phyloP scores from a whole-genome alignment of 2,888 invertebrate genomes.

The Pseudoips prasinana region DNA sequence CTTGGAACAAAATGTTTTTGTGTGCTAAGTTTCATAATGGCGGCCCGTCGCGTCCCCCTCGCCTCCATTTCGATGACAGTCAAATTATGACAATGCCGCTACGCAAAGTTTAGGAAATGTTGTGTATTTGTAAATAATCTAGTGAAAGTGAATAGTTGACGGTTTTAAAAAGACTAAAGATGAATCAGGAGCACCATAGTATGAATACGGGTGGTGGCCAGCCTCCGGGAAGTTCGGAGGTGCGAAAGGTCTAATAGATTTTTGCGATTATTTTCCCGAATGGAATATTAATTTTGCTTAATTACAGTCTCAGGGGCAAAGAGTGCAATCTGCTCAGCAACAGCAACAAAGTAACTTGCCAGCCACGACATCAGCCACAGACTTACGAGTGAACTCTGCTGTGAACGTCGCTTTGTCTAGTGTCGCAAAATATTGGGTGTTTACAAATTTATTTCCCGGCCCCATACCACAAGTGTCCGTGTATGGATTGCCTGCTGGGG shows the following conservation, averaged over 20 bases:
- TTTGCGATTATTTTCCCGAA: constrained; percentile 37
- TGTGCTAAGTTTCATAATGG: constrained; percentile 82
- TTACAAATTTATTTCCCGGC: constrained; percentile 90
- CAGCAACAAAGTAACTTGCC: constrained; percentile 65
- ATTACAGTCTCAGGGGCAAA: constrained; percentile 67
- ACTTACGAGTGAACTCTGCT: constrained; percentile 84
- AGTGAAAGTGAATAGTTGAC: constrained; percentile 44
- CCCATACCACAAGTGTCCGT: constrained; percentile 89
- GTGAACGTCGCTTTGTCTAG: constrained; percentile 87
- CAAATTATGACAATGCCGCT: constrained; percentile 81
- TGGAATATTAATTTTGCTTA: constrained; percentile 42
- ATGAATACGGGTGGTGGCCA: constrained; percentile 84
- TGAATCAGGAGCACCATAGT: constrained; percentile 78
- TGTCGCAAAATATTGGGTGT: constrained; percentile 92
- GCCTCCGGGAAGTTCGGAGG: constrained; percentile 80
- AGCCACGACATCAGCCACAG: constrained; percentile 83
- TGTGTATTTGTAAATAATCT: constrained; percentile 65
- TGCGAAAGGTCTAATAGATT: constrained; percentile 51
- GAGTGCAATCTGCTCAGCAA: constrained; percentile 65
- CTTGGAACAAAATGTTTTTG: constrained; percentile 72
- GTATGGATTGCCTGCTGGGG: constrained; percentile 84
- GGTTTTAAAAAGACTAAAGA: constrained; percentile 55
- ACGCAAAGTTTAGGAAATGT: constrained; percentile 70
- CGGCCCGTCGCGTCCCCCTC: constrained; percentile 86
- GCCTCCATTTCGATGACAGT: constrained; percentile 85